phyloP scores from a whole-genome alignment of 2,113 vertebrate genomes.

The Prolemur simus region DNA sequence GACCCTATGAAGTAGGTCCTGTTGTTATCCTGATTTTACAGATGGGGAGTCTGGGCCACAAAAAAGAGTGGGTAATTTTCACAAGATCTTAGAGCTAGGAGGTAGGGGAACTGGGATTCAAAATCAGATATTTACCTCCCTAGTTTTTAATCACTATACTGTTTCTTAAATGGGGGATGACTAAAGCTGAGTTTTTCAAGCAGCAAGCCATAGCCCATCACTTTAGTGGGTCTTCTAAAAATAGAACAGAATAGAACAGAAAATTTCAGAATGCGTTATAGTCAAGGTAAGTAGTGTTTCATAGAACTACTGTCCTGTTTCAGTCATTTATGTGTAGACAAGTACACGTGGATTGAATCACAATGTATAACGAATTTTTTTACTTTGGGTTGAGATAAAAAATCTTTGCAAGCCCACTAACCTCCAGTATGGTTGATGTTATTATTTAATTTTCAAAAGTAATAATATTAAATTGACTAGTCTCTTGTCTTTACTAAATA shows the following conservation, averaged over 20 bases:
- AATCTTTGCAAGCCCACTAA: neutral
- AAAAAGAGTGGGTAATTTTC: neutral
- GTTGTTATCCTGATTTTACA: neutral
- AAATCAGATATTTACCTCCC: neutral
- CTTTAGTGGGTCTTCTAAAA: neutral
- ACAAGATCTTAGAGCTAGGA: neutral
- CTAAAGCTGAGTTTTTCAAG: conserved; percentile 19
- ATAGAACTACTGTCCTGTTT: neutral
- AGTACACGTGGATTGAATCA: neutral
- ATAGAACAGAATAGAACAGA: conserved; percentile 12
- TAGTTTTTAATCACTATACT: neutral
- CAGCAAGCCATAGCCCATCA: neutral
- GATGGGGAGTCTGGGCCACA: neutral
- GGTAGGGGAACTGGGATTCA: neutral
- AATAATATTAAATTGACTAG: neutral
- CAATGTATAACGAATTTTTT: neutral
- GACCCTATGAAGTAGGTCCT: neutral
- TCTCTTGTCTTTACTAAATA: neutral
- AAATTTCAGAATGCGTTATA: neutral
- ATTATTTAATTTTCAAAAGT: neutral
- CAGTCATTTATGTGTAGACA: neutral
- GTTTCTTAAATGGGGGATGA: neutral
- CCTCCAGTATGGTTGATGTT: neutral
- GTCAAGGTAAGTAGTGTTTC: neutral
- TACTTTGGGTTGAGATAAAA: neutral